phyloP scores from a whole-genome alignment of 2,888 invertebrate species.

The Conops quadrifasciatus region DNA sequence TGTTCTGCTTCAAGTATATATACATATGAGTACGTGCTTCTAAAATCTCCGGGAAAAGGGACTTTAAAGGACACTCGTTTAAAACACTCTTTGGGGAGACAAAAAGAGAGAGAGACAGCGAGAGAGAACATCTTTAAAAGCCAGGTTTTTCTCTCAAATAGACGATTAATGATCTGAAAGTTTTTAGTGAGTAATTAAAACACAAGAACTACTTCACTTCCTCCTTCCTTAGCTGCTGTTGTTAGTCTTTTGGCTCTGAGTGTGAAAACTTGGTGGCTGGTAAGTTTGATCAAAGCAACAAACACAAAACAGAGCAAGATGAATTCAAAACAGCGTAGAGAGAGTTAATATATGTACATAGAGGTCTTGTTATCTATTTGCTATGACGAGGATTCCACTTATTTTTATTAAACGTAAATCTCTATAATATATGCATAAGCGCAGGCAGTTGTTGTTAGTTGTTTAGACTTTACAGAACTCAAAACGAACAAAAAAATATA shows the following conservation, averaged over 20 bases:
- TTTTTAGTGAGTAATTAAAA: slow-evolving; percentile 32
- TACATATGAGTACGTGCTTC: neutral
- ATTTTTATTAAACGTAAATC: too few relatives aligned
- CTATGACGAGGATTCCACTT: too few relatives aligned
- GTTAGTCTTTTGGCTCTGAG: slow-evolving; percentile 30
- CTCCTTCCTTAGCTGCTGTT: slow-evolving; percentile 24
- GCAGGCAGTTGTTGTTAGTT: too few relatives aligned
- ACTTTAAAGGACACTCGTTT: slow-evolving; percentile 25
- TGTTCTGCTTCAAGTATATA: neutral
- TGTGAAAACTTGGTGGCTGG: slow-evolving; percentile 27
- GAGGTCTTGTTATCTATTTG: too few relatives aligned
- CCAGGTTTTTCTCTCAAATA: slow-evolving; percentile 6
- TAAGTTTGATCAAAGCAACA: slow-evolving; percentile 31
- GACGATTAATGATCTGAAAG: slow-evolving; percentile 8
- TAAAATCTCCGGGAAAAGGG: neutral
- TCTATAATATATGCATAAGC: too few relatives aligned
- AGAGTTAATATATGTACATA: too few relatives aligned
- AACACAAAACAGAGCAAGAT: neutral
- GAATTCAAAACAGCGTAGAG: neutral
- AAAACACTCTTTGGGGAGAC: neutral
- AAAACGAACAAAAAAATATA: neutral
- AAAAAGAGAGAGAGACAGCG: neutral
- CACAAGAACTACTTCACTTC: slow-evolving; percentile 17
- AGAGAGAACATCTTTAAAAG: neutral
- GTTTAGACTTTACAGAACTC: too few relatives aligned